Base-by-base conservation (phyloP, 2,797 vertebrate genomes). In the Enteromius viviparus region DNA sequence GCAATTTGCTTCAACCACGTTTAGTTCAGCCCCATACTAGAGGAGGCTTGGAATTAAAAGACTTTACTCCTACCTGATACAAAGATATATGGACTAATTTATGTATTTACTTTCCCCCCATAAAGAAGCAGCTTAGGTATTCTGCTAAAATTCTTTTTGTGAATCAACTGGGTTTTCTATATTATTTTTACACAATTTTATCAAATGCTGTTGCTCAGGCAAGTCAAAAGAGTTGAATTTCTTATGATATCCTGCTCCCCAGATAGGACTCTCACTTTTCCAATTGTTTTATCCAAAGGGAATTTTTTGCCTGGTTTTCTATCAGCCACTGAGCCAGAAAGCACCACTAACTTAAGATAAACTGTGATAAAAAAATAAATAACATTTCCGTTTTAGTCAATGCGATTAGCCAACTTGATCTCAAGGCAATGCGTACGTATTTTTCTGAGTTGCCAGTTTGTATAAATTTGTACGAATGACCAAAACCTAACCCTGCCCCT, bases 1-100 rank as follows among this genome's bases (percentile, higher is more conserved):
- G 14, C 75, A 84, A 78, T 84, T 84, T 84, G 42, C 29, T 78
- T 72, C 42, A 17, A 42, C 66, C 21, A 17, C 26, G 0, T 78
- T 71, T 8, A 71, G 53, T 26, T 71, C 53, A 64, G 40, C 51
- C 70, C 3, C 32, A 53, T 66, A 51, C 26, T 65, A 51, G 32
- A 53, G 32, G 58, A 40, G 10, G 14, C 58, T 23, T 74, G 42
- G 29, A 26, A 62, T 47, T 15, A 26, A 65, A 53, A 42, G 58
- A 29, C 42, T 72, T 76, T 19, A 40, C 23, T 55, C n/a, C 32
- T 7, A 21, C 11, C 37, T 62, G 23, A 62, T 29, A 62, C 23
- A 29, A 29, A 62, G 23, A 29, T 29, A 62, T 62, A 62, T 29
- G 5, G 23, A 14, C 6, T 64, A 1, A 60, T 62, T 60, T 6